Evolutionary conservation across 37 sponge, comb jelly and placozoan genomes (phyloP), one percentile per base, ranked within the genome.

Genomic region (Halisarca cf. caerulea): DNA sequence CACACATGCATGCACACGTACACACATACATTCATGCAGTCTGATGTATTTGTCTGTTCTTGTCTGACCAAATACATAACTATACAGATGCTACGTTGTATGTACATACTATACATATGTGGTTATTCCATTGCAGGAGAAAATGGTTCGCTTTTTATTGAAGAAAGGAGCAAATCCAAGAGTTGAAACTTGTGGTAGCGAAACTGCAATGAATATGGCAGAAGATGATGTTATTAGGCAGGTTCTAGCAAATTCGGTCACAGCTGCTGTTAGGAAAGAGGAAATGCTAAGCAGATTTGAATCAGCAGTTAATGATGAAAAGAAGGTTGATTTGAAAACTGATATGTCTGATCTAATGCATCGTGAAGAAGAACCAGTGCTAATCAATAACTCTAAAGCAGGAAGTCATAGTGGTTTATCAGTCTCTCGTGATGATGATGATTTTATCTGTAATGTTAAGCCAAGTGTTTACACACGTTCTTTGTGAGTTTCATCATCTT

Each of bases 101-200:
- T n/a, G n/a, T n/a, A n/a, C n/a, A n/a, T n/a, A n/a, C n/a, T n/a
- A n/a, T n/a, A n/a, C n/a, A n/a, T n/a, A 47, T 47, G 51, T 47
- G 51, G 51, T 47, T 47, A 47, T 47, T 47, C 11, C 11, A 47
- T 47, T 47, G 4, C 36, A 91, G 88, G 79, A 55, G 35, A 84
- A 79, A 40, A 57, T 94, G 83, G 91, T 90, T 37, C 59, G 81
- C 6, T 55, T 81, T 0, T 72, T 94, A 27, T 82, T 94, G 41
- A 88, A 88, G 41, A 86, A 69, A 44, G 77, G 81, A 11, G 91
- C 94, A 7, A 68, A 88, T 82, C 88, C 91, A 20, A 58, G 11
- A 1, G 42, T 84, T 0, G 42, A 72, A 43, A 73, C 47, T 54
- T 17, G 24, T 3, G 61, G 83, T 58, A 62, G 58, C 24, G 87